These are phyloP conservation scores for Alosa alosa DNA, from an alignment of 2,113 vertebrate species.

Conservation along the genomic window DNA sequence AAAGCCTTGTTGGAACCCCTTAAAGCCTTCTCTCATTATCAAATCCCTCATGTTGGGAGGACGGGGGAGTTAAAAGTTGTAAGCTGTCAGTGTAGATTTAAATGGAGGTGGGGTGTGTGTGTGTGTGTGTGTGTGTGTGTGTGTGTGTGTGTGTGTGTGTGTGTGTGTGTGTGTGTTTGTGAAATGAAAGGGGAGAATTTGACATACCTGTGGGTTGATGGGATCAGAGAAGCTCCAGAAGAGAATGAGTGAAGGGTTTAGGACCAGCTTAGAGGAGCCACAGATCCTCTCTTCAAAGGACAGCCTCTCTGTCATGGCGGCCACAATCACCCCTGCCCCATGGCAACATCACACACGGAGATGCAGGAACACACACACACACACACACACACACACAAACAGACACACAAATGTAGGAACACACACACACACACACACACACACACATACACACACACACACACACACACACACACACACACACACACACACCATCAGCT, in stretches of 20 bases:
- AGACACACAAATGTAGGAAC: neutral
- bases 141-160: neutral
- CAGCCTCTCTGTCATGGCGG: conserved; percentile 69
- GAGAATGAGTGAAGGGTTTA: conserved; percentile 76
- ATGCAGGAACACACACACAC: conserved; percentile 20
- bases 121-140: neutral
- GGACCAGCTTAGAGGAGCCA: conserved; percentile 58
- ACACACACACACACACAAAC: neutral
- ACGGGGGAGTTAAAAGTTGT: conserved; percentile 31
- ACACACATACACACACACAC: neutral
- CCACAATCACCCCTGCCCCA: conserved; percentile 80
- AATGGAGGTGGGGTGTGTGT: neutral
- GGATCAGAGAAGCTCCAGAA: conserved; percentile 84
- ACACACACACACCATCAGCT: neutral
- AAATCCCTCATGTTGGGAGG: conserved; percentile 12
- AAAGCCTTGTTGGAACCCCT: conserved; percentile 21
- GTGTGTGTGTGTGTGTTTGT: conserved; percentile 30
- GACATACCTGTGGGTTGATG: conserved; percentile 81
- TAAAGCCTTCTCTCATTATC: conserved; percentile 16
- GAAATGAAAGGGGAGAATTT: neutral
- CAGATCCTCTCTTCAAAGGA: conserved; percentile 66
- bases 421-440: neutral
- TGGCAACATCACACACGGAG: conserved; percentile 21
- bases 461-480: neutral
- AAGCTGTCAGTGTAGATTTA: conserved; percentile 39